Base-by-base conservation (phyloP, 2,113 vertebrate genomes). In the Dicentrarchus labrax region DNA sequence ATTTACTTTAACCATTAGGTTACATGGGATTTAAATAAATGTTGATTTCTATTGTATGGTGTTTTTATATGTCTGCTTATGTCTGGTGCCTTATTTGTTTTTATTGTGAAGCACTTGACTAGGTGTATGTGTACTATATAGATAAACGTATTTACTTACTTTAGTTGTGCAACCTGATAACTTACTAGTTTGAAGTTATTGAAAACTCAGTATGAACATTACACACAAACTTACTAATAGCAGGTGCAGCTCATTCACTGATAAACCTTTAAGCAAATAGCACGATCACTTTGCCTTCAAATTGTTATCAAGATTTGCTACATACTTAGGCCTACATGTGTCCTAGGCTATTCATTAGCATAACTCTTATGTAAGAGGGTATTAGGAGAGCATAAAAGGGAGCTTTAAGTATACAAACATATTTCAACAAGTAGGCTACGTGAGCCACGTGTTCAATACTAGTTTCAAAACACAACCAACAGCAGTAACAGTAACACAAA, bases 391-490 rank as follows among this genome's bases (percentile, higher is more conserved):
- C 5, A 36, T 53, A 43, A 24, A 7, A 30, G 30, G 2, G 39
- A 36, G 21, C 17, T 11, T 36, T 22, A 6, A 13, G 76, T 13
- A 17, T 15, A 15, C 5, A 59, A 51, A 30, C 3, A 4, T 22
- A 54, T 22, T 67, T 59, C 12, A 57, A 2, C 22, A 66, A 21
- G 38, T 56, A 36, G 6, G 9, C n/a, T 56, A 7, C 45, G 17
- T 36, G 24, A 56, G 13, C 19, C 53, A 59, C 17, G 22, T 72
- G 53, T 41, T 72, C 17, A 38, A 24, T 36, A 10, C 10, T 10
- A 4, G 36, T 70, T 54, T 16, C 62, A 48, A 67, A 86, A 77
- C 61, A 73, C 16, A 45, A 38, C 21, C 77, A 12, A 1, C 47
- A 36, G 12, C 22, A 11, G 67, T 59, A n/a, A n/a, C 68, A 84